These are phyloP conservation scores for Paralvinella palmiformis DNA, from an alignment of 1,140 invertebrate species.

Conservation along the genomic window DNA sequence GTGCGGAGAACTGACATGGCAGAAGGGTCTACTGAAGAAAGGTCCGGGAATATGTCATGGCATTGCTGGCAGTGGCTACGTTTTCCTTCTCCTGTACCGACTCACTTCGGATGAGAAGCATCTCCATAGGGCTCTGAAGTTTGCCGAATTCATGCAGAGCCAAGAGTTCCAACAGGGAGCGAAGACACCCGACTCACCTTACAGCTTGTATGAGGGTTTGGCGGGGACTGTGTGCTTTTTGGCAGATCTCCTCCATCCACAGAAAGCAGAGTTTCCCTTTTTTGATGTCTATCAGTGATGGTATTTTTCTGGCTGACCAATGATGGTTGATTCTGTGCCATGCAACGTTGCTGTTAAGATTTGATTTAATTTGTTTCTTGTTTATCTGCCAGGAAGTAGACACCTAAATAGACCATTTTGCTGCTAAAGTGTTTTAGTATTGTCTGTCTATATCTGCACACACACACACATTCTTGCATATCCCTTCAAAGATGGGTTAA, in stretches of 20 bases:
- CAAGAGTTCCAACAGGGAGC: conserved; percentile 62
- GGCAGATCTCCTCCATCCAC: conserved; percentile 66
- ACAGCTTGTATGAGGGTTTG: conserved; percentile 77
- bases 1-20: conserved; percentile 71
- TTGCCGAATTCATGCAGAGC: conserved; percentile 69
- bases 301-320: too few relatives aligned
- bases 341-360: too few relatives aligned
- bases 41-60: conserved; percentile 75
- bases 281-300: conserved; percentile 63
- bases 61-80: conserved; percentile 77
- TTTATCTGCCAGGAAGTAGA: too few relatives aligned
- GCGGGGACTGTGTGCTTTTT: conserved; percentile 80
- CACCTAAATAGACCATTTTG: too few relatives aligned
- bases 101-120: conserved; percentile 67
- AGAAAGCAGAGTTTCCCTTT: conserved; percentile 75
- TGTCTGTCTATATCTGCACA: too few relatives aligned
- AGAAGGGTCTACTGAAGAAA: conserved; percentile 71
- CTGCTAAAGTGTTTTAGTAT: too few relatives aligned
- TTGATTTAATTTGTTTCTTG: too few relatives aligned
- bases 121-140: conserved; percentile 66
- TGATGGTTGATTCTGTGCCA: too few relatives aligned
- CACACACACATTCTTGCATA: too few relatives aligned
- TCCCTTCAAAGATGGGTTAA: too few relatives aligned
- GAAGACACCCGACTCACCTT: conserved; percentile 72
- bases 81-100: conserved; percentile 71